These are phyloP conservation scores for Cheirogaleus medius DNA, from an alignment of 2,113 vertebrate species.

Conservation along the genomic window DNA sequence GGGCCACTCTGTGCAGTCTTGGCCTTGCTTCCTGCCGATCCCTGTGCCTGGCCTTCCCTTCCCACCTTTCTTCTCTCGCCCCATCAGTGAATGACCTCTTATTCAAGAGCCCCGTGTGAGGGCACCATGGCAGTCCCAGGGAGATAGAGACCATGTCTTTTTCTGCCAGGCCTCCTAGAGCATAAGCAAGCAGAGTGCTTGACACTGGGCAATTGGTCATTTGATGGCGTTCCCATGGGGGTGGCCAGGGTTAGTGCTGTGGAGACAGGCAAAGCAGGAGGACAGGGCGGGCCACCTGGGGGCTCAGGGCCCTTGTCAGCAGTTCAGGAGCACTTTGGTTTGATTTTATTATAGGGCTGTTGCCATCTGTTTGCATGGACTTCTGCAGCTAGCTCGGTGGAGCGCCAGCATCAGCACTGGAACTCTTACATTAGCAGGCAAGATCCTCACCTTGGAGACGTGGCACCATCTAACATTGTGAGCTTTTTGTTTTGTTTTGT, in stretches of 20 bases:
- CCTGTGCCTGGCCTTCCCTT: not conserved
- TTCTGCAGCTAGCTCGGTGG: slow-evolving; percentile 5
- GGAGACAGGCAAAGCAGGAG: not conserved
- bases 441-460: slow-evolving; percentile 3
- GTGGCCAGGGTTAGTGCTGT: not conserved
- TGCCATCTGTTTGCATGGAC: slow-evolving; percentile 30
- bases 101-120: not conserved
- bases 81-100: not conserved
- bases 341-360: slow-evolving; percentile 7
- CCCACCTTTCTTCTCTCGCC: not conserved
- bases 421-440: not conserved
- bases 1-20: not conserved
- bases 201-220: not conserved
- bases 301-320: not conserved
- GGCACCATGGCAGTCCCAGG: not conserved
- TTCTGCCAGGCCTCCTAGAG: not conserved
- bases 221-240: not conserved
- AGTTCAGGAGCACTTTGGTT: slow-evolving; percentile 22
- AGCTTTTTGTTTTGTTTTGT: slow-evolving; percentile 53
- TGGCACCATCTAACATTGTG: not conserved
- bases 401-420: not conserved
- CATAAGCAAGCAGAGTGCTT: not conserved
- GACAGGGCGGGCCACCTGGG: not conserved
- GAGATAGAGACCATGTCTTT: not conserved
- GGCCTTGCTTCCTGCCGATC: not conserved